Percentiles rank a stretch among this genome's conserved stretches.
Evolutionary conservation across 2,797 vertebrate species (phyloP).

Genomic region (Sebastes itinus): DNA sequence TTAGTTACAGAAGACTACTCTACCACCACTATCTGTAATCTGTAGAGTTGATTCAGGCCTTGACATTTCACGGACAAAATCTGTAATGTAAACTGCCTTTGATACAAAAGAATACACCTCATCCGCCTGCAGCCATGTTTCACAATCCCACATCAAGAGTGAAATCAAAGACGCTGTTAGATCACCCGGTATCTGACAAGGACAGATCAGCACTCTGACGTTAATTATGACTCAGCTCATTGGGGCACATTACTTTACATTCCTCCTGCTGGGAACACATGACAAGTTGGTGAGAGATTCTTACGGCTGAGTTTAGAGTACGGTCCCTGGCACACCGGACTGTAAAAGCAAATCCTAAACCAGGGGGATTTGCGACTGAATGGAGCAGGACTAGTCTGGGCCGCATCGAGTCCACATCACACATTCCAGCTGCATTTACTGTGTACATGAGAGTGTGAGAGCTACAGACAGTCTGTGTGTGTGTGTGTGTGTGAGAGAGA

Average conservation of each 20-base stretch:
- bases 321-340: conserved; percentile 39
- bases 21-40: not conserved
- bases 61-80: conserved; percentile 23
- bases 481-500: not conserved
- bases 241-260: conserved; percentile 45
- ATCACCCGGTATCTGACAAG: conserved; percentile 20
- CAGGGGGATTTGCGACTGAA: conserved; percentile 71
- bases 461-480: not conserved
- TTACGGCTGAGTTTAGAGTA: conserved; percentile 46
- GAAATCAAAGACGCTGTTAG: conserved; percentile 1
- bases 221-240: conserved; percentile 71
- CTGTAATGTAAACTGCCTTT: conserved; percentile 9
- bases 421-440: conserved; percentile 72
- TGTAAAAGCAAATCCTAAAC: conserved; percentile 71
- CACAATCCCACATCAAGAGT: conserved; percentile 41
- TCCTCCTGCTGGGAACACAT: conserved; percentile 61
- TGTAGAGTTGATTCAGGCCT: conserved; percentile 5
- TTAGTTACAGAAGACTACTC: not conserved
- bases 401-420: conserved; percentile 58
- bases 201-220: conserved; percentile 28
- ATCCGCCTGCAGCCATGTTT: conserved; percentile 38
- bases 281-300: conserved; percentile 66
- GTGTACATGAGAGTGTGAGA: conserved; percentile 44
- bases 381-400: conserved; percentile 60
- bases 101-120: conserved; percentile 14